phyloP scores from a whole-genome alignment of 2,888 invertebrate genomes.

The Clunio marinus region DNA sequence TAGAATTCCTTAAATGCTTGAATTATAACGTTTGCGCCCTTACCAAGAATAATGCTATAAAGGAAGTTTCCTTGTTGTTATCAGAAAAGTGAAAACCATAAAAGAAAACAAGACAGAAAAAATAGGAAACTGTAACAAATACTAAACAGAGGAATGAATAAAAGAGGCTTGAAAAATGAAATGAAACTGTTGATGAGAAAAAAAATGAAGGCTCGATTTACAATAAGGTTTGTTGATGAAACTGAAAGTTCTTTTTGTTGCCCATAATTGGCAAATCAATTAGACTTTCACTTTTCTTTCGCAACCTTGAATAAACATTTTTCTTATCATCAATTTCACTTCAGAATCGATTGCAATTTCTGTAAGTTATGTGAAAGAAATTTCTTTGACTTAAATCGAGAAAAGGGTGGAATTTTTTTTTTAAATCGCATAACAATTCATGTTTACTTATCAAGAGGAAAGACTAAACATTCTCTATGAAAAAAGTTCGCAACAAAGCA shows the following conservation, averaged over 20 bases:
- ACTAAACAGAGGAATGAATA: background rate
- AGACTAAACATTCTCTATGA: too few species aligned
- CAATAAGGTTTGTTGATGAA: background rate
- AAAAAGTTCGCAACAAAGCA: too few species aligned
- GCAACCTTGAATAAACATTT: slow-evolving; percentile 4
- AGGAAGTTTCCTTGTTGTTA: slow-evolving; percentile 34
- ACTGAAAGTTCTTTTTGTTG: background rate
- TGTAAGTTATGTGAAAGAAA: background rate
- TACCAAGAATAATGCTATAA: slow-evolving; percentile 15
- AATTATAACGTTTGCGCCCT: background rate
- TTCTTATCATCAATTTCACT: background rate
- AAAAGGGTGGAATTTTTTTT: background rate
- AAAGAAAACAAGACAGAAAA: slow-evolving; percentile 26
- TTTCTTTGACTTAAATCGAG: background rate
- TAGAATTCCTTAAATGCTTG: slow-evolving; percentile 2
- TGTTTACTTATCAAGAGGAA: too few species aligned
- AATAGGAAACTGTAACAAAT: slow-evolving; percentile 1
- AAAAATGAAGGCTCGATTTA: background rate
- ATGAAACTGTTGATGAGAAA: background rate
- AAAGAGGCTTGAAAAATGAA: background rate
- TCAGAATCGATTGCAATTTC: background rate
- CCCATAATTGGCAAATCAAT: background rate
- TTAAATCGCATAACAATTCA: background rate
- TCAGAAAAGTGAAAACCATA: slow-evolving; percentile 37
- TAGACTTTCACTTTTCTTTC: slow-evolving; percentile 15